Conservation (phyloP, 2,888 invertebrate species). For the Heliconius ethilla region DNA sequence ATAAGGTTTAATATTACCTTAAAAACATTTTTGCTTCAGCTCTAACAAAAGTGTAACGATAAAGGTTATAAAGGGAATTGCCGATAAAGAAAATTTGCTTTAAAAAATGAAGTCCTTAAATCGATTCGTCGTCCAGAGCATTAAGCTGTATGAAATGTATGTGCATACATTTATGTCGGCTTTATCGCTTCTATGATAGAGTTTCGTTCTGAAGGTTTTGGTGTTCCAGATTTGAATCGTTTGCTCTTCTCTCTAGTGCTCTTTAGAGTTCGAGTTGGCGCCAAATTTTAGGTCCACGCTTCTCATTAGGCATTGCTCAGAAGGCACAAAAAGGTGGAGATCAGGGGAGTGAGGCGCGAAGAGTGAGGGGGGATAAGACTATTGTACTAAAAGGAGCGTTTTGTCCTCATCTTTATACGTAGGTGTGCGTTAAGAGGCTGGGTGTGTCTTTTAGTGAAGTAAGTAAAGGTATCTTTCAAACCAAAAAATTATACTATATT, state of each 20-base stretch:
- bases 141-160: conserved; percentile 41
- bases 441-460: conserved; percentile 17
- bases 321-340: conserved; percentile 48
- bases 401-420: conserved; percentile 67
- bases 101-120: conserved; percentile 57
- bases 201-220: conserved; percentile 44
- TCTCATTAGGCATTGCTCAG: conserved; percentile 74
- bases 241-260: conserved; percentile 59
- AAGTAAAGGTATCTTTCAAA: neutral
- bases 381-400: conserved; percentile 65
- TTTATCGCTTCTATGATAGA: conserved; percentile 45
- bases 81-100: conserved; percentile 35
- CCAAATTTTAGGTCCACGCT: conserved; percentile 79
- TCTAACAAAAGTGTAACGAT: conserved; percentile 45
- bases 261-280: conserved; percentile 78
- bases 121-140: conserved; percentile 51
- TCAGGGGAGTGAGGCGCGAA: conserved; percentile 33
- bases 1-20: neutral
- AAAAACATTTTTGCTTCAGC: conserved; percentile 2
- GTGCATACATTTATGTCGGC: conserved; percentile 32
- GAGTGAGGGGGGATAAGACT: neutral
- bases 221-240: conserved; percentile 49
- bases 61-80: conserved; percentile 16
- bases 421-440: conserved; percentile 39
- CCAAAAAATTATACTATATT: neutral